phyloP scores from a whole-genome alignment of 2,888 invertebrate species.

The Drosophila affinis region DNA sequence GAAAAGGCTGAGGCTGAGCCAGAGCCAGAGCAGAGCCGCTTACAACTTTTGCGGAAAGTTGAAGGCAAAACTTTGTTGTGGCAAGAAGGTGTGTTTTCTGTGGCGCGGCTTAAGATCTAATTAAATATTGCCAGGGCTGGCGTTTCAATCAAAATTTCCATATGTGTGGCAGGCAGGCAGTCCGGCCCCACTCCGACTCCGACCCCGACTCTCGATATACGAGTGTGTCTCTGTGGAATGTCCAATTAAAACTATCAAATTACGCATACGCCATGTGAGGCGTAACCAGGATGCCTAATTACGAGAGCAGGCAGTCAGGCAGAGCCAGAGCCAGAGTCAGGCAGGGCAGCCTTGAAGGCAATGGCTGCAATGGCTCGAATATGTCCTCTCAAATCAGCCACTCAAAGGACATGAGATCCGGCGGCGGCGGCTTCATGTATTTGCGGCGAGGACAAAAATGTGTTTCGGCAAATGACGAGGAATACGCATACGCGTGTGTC shows the following conservation, averaged over 20 bases:
- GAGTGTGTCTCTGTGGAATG: slow-evolving; percentile 43
- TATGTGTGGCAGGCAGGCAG: slow-evolving; percentile 20
- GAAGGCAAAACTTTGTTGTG: slow-evolving; percentile 18
- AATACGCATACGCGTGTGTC: slow-evolving; percentile 23
- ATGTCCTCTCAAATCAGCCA: slow-evolving; percentile 23
- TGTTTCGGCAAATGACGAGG: slow-evolving; percentile 51
- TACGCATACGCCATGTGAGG: slow-evolving; percentile 51
- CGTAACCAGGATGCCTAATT: slow-evolving; percentile 56
- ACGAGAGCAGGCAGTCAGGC: slow-evolving; percentile 40
- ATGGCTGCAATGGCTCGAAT: not conserved
- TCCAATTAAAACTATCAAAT: slow-evolving; percentile 77
- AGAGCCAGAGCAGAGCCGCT: not conserved
- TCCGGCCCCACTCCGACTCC: not conserved
- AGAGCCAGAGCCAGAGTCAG: too few species aligned
- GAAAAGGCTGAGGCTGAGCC: not conserved
- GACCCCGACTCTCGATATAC: not conserved
- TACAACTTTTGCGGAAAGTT: slow-evolving; percentile 17
- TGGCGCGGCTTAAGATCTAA: slow-evolving; percentile 10
- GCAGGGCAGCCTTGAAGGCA: slow-evolving; percentile 26
- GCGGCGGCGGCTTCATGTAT: slow-evolving; percentile 26
- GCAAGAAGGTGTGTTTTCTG: slow-evolving; percentile 8
- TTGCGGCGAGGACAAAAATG: slow-evolving; percentile 65
- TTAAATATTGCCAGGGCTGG: slow-evolving; percentile 39
- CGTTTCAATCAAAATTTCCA: slow-evolving; percentile 65
- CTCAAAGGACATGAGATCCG: slow-evolving; percentile 18